phyloP scores from a whole-genome alignment of 1,140 invertebrate genomes.

The Temnothorax longispinosus region DNA sequence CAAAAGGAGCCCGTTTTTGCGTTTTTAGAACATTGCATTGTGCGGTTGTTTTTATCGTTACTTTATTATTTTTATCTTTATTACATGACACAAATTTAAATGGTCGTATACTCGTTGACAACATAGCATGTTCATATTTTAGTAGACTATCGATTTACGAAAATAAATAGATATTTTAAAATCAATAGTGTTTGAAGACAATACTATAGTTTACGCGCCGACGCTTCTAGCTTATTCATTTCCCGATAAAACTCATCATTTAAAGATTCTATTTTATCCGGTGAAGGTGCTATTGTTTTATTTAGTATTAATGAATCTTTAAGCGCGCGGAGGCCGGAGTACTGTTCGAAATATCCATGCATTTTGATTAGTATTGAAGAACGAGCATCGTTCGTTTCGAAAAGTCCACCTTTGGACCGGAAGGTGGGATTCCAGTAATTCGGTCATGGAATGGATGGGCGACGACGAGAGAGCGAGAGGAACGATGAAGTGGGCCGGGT shows the following conservation, averaged over 20 bases:
- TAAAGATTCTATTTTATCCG: neutral
- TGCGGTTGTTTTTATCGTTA: neutral
- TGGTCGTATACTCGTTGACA: neutral
- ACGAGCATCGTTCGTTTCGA: constrained; percentile 34
- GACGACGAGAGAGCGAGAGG: constrained; percentile 34
- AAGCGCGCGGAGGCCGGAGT: neutral
- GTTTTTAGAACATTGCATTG: neutral
- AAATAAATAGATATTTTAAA: neutral
- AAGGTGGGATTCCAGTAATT: constrained; percentile 84
- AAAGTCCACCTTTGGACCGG: constrained; percentile 71
- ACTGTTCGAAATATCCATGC: constrained; percentile 27
- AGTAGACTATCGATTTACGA: neutral
- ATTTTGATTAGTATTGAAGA: constrained; percentile 52
- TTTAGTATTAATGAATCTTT: constrained; percentile 19
- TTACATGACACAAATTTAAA: neutral
- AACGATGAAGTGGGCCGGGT: constrained; percentile 69
- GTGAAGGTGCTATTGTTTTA: neutral
- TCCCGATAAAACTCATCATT: neutral
- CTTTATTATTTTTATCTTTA: neutral
- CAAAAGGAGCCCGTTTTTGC: neutral
- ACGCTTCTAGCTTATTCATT: neutral
- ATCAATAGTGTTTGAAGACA: neutral
- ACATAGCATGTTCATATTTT: neutral
- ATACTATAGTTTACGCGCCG: neutral
- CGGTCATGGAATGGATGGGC: constrained; percentile 77